Evolutionary conservation across 2,797 vertebrate species (phyloP).

Genomic region (Eutrigla gurnardus): DNA sequence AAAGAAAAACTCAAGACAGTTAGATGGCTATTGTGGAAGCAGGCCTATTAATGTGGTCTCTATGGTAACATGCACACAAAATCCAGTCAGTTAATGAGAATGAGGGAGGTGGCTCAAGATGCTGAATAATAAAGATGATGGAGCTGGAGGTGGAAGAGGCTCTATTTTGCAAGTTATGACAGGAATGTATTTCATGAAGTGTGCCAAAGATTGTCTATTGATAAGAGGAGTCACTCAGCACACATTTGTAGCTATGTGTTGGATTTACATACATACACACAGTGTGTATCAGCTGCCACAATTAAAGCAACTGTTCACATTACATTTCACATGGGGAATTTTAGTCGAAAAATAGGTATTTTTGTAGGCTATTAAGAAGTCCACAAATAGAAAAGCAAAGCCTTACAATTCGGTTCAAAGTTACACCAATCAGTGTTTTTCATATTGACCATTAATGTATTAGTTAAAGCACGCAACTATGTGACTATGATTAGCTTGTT

Average conservation of each 20-base stretch:
- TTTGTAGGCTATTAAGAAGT: neutral
- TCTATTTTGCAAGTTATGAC: constrained; percentile 15
- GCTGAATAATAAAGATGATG: neutral
- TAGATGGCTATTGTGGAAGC: neutral
- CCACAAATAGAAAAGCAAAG: neutral
- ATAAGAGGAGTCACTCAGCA: neutral
- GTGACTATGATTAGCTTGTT: neutral
- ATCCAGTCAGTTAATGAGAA: constrained; percentile 9
- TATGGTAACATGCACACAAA: constrained; percentile 72
- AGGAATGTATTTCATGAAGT: constrained; percentile 3
- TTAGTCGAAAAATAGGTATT: neutral
- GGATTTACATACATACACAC: neutral
- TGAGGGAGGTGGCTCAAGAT: neutral
- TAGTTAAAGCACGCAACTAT: neutral
- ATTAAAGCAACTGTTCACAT: neutral
- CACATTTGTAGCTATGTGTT: neutral
- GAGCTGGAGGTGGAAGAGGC: neutral
- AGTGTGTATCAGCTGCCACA: neutral
- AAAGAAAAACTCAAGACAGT: constrained; percentile 36
- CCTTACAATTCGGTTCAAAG: neutral
- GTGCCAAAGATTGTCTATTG: constrained; percentile 34
- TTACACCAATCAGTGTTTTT: neutral
- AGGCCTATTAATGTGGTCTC: constrained; percentile 62
- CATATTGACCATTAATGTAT: neutral
- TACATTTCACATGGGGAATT: neutral